Conservation (phyloP, 2,797 vertebrate genomes). For the Ctenosaura bakeri region DNA sequence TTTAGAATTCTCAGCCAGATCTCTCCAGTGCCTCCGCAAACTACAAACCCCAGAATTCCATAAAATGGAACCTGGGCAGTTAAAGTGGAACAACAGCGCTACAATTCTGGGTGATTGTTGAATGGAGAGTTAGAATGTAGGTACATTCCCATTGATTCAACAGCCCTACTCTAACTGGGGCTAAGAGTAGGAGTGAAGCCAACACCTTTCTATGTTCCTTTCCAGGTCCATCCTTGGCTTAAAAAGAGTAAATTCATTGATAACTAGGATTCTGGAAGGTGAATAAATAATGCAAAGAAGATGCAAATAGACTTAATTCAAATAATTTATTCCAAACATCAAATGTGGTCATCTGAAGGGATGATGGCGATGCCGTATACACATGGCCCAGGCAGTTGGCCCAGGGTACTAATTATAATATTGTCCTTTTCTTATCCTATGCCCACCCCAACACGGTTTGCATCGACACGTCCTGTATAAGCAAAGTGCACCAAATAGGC, state of each 20-base stretch:
- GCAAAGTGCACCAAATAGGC: conserved; percentile 17
- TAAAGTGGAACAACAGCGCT: too few relatives aligned
- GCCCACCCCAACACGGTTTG: neutral
- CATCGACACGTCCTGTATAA: conserved; percentile 15
- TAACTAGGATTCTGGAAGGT: neutral
- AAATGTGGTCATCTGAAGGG: neutral
- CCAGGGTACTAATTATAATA: neutral
- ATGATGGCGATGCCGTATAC: neutral
- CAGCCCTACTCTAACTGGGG: too few relatives aligned
- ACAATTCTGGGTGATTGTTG: too few relatives aligned
- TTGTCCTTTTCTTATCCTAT: neutral
- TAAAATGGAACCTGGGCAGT: too few relatives aligned
- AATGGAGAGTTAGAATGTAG: too few relatives aligned
- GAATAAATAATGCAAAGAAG: conserved; percentile 17
- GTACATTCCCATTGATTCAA: too few relatives aligned
- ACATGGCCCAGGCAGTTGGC: neutral
- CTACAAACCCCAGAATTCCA: too few relatives aligned
- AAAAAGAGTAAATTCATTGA: neutral
- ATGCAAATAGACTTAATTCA: conserved; percentile 16
- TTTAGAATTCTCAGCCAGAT: too few relatives aligned
- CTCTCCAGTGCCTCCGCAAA: too few relatives aligned
- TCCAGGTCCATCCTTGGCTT: neutral
- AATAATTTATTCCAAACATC: conserved; percentile 46
- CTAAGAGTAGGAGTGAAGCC: too few relatives aligned
- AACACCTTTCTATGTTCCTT: neutral